Base-by-base conservation (phyloP, 2,797 vertebrate genomes). In the Anisognathus igniventris region DNA sequence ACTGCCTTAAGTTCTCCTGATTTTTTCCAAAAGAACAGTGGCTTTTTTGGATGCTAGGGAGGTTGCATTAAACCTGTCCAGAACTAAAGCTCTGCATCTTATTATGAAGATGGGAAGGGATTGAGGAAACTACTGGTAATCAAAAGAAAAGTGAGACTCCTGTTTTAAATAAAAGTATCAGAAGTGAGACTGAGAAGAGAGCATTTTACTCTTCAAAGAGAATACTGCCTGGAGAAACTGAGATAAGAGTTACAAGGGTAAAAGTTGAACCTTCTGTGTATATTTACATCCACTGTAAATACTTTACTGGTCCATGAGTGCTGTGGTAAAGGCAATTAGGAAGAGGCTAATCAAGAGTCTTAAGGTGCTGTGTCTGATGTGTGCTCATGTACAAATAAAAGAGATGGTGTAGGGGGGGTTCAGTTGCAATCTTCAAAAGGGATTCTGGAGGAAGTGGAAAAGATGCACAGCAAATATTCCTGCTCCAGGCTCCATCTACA, bases 281-380 rank as follows among this genome's bases (percentile, higher is more conserved):
- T 47, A 66, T 87, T 95, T 93, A 51, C 85, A 92, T 83, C 65
- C 28, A 44, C 1, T n/a, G 24, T 66, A 37, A 37, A 27, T 62
- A 2, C 68, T 88, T 74, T 31, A 11, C 48, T 50, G n/a, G 20
- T 72, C 30, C 44, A 48, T 28, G 50, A 24, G 7, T 76, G 51
- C 60, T 91, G 57, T 74, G 78, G 81, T 35, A 58, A 75, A 42
- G 18, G 50, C 81, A 88, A 93, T 94, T 92, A 92, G 44, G 82
- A 80, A 75, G 35, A 91, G 25, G 19, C 23, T 91, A 75, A 86
- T 94, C 25, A 62, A 70, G 54, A 68, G 58, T 40, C 20, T 74
- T 62, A 68, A 93, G 58, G 31, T 48, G 66, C 18, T 78, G 18
- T 53, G 50, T 86, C 50, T 87, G 61, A 60, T 54, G 35, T 61